These are phyloP conservation scores for Phenganax marumi DNA, from an alignment of 92 coral and sea anemone genomes.

Conservation along the genomic window DNA sequence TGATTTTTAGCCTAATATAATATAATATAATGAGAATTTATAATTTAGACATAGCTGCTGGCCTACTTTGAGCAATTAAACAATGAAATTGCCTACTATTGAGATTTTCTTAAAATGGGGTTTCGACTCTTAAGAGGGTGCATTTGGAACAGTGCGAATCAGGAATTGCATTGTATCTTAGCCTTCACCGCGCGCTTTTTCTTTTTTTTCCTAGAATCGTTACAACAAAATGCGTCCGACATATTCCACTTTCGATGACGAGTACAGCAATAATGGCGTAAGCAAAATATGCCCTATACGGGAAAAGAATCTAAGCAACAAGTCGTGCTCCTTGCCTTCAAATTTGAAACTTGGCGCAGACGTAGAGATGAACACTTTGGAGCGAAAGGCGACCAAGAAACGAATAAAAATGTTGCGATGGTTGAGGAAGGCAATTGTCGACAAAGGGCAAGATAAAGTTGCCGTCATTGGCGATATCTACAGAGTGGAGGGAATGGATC, in stretches of 20 bases:
- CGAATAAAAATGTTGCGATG: slow-evolving; percentile 69
- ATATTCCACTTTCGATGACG: slow-evolving; percentile 25
- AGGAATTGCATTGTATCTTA: background rate
- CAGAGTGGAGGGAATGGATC: slow-evolving; percentile 47
- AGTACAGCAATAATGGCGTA: slow-evolving; percentile 74
- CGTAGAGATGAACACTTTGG: slow-evolving; percentile 9
- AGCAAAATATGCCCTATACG: slow-evolving; percentile 44
- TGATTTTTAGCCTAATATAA: too few species aligned
- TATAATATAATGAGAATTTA: too few species aligned
- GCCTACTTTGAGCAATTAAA: too few species aligned
- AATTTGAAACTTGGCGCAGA: too few species aligned
- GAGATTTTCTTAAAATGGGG: too few species aligned
- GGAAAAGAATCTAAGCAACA: background rate
- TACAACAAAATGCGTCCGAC: background rate
- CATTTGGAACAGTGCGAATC: too few species aligned
- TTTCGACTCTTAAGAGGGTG: too few species aligned
- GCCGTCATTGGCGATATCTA: slow-evolving; percentile 81
- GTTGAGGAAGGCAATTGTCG: slow-evolving; percentile 78
- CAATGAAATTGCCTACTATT: too few species aligned
- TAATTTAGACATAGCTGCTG: too few species aligned
- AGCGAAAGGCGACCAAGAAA: slow-evolving; percentile 69
- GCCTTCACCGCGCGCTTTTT: background rate
- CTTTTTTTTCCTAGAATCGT: background rate
- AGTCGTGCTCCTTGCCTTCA: too few species aligned
- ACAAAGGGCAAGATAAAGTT: slow-evolving; percentile 79